These are phyloP conservation scores for Calliopum simillimum DNA, from an alignment of 2,888 invertebrate genomes.

Conservation along the genomic window DNA sequence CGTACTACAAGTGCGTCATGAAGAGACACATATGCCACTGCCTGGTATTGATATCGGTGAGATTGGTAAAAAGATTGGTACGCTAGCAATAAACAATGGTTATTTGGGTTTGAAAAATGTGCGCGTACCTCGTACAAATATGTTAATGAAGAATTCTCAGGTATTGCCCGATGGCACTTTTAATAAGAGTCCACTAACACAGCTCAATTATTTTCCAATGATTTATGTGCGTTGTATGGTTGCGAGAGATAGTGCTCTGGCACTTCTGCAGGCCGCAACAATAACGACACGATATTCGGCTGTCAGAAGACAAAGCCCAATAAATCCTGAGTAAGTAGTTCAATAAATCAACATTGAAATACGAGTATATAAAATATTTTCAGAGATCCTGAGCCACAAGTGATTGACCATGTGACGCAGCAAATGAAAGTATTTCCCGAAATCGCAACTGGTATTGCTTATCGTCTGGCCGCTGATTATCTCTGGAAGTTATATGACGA, in stretches of 20 bases:
- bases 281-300: slow-evolving; percentile 93
- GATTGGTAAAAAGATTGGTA: slow-evolving; percentile 94
- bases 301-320: slow-evolving; percentile 89
- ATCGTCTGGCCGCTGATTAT: slow-evolving; percentile 79
- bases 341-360: no score
- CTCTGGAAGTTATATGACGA: slow-evolving; percentile 89
- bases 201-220: slow-evolving; percentile 89
- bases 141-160: slow-evolving; percentile 95
- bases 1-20: slow-evolving; percentile 89
- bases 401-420: slow-evolving; percentile 94
- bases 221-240: slow-evolving; percentile 92
- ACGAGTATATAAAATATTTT: slow-evolving; percentile 36
- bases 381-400: slow-evolving; percentile 88
- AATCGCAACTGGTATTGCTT: slow-evolving; percentile 84
- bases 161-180: slow-evolving; percentile 94
- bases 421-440: slow-evolving; percentile 91
- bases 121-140: slow-evolving; percentile 87
- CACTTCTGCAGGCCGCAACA: slow-evolving; percentile 85
- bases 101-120: slow-evolving; percentile 89
- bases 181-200: slow-evolving; percentile 83
- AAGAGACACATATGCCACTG: slow-evolving; percentile 87
- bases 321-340: slow-evolving; percentile 76
- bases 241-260: slow-evolving; percentile 80
- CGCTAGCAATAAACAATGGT: slow-evolving; percentile 93
- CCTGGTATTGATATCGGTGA: slow-evolving; percentile 93